Evolutionary conservation across 2,888 invertebrate species (phyloP), one percentile per base, ranked within the genome.

Genomic region (Colletes collaris): DNA sequence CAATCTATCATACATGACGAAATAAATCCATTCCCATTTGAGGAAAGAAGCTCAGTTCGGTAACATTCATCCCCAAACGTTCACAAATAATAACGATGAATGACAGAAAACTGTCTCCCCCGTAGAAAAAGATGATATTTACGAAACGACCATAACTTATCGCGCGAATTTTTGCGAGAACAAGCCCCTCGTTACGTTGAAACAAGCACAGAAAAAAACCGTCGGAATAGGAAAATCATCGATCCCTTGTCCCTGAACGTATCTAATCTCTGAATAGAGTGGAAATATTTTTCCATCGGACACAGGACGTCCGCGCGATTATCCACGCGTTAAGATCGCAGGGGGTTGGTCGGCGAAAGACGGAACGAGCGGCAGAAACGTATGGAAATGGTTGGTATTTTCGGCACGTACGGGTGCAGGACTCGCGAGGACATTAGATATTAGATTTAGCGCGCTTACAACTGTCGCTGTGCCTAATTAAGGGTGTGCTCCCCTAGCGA

Each of bases 381-480:
- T 69, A 79, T 78, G 71, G 65, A 78, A 78, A 78, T 79, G 66
- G 46, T 81, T 69, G 35, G 78, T 74, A 86, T 83, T 74, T 81
- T 67, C 49, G 64, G 55, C 35, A 59, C 80, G 66, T 75, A 62
- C 59, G 27, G 27, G 58, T 59, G 56, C 63, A 72, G 72, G 16
- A 73, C 56, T 64, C 67, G 69, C 69, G 60, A 63, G 73, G 76
- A 78, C 84, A 81, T 89, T 89, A 89, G 87, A 89, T 90, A 92
- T 92, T 92, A 90, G 91, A 92, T 91, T 92, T 90, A 89, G 85
- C 87, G 79, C 86, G 87, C 88, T 89, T 88, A 89, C 91, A 90
- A 90, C 90, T 90, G 90, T 90, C 90, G 87, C 88, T 87, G 79
- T 83, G 87, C 84, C 90, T 92, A 92, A 92, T 92, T 92, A 90